A percentile compares a stretch with the other conserved stretches of the same genome.
Evolutionary conservation across 2,888 invertebrate species (phyloP).

Genomic region (Torymus texanus): DNA sequence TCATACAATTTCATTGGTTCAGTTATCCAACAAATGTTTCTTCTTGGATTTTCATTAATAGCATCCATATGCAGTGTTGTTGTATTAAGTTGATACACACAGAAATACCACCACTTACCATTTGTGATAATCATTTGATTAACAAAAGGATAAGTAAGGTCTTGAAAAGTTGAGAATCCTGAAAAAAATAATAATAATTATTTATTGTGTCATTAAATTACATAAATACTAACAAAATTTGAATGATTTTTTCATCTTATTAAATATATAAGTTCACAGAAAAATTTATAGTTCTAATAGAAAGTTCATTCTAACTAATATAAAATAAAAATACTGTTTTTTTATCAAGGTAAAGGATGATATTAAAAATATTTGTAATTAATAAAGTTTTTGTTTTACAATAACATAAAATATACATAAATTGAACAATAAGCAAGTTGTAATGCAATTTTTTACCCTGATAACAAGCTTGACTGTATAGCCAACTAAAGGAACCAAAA

Average conservation of each 20-base stretch:
- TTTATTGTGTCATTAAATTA: not conserved
- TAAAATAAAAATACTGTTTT: not conserved
- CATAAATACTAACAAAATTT: too few species aligned
- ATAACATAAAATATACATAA: too few species aligned
- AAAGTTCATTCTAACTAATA: not conserved
- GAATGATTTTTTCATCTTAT: too few species aligned
- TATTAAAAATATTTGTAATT: slow-evolving; percentile 5
- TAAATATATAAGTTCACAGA: too few species aligned
- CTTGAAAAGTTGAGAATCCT: slow-evolving; percentile 92
- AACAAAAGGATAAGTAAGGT: slow-evolving; percentile 92
- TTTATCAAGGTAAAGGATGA: not conserved
- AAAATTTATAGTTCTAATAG: slow-evolving; percentile 8
- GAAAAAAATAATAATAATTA: slow-evolving; percentile 45
- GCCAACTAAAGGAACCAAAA: slow-evolving; percentile 87
- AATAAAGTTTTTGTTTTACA: slow-evolving; percentile 1
- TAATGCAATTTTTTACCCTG: slow-evolving; percentile 77
- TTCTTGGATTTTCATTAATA: slow-evolving; percentile 81
- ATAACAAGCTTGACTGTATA: slow-evolving; percentile 86
- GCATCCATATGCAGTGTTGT: slow-evolving; percentile 81
- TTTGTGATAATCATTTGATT: slow-evolving; percentile 93
- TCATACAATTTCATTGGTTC: slow-evolving; percentile 85
- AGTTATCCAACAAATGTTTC: slow-evolving; percentile 89
- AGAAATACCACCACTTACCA: slow-evolving; percentile 90
- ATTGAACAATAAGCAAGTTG: too few species aligned
- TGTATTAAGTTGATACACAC: slow-evolving; percentile 95